Evolutionary conservation across 2,888 invertebrate species (phyloP), one percentile per base, ranked within the genome.

Genomic region (Ypsolopha scabrella): DNA sequence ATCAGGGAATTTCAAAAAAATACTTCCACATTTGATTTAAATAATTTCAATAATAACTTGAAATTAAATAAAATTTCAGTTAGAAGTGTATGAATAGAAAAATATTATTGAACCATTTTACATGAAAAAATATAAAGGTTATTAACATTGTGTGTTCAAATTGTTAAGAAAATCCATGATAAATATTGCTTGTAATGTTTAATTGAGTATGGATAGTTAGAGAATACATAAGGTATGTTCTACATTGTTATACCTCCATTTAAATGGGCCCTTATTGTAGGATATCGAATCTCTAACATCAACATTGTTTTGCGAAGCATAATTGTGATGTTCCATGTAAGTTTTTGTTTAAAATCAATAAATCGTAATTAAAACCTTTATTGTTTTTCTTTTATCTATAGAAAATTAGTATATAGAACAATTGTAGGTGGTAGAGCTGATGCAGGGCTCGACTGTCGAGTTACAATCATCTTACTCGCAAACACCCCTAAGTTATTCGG

Each of bases 271-370:
- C 37, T 41, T 43, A 41, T 10, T 36, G 46, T 47, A 37, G 47
- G 7, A 37, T 45, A 36, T 37, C 64, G 72, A 72, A 77, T 75
- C 74, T 75, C 70, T 66, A 64, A 75, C 76, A 74, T 75, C 75
- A 68, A 75, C 64, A 76, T 80, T 77, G 68, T 77, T 80, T 87
- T 80, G 81, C 82, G 76, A 86, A 86, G 87, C 86, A 86, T 87
- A 81, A 83, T 82, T 87, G 86, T 87, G 87, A 87, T 87, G 86
- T 85, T 85, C 80, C 72, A 75, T 81, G 78, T 86, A 81, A 80
- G 81, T 80, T 77, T 75, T 81, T 79, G 77, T 82, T 87, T 81
- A 68, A 76, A 79, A 68, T 75, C 75, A 86, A 76, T 85, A 86
- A 86, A 86, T 70, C 76, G 75, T 83, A 83, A 69, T 71, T 62